Conservation (phyloP, 2,113 vertebrate genomes). For the Ceyx melanurus region DNA sequence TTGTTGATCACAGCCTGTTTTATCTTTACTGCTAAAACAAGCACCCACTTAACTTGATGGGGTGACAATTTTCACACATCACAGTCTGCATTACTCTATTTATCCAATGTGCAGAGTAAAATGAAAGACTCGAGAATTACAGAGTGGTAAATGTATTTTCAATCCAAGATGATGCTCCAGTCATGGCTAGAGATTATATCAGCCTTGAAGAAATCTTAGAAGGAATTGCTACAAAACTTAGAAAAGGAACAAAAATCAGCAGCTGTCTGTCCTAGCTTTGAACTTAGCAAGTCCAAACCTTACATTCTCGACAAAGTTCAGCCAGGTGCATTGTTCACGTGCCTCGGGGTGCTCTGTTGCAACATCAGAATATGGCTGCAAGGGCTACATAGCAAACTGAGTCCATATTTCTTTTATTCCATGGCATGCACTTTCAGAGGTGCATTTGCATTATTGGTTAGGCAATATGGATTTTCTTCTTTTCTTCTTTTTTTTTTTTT, state of each 20-base stretch:
- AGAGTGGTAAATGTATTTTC: background rate
- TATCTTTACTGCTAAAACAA: background rate
- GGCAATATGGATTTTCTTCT: background rate
- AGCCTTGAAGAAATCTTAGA: background rate
- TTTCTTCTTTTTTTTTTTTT: background rate
- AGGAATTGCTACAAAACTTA: background rate
- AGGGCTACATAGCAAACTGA: background rate
- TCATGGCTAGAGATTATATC: background rate
- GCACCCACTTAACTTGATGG: background rate
- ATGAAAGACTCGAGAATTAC: background rate
- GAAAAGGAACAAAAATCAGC: background rate
- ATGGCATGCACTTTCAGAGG: background rate
- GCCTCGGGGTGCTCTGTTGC: background rate
- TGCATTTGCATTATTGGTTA: background rate
- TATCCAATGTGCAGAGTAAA: background rate
- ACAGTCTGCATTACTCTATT: background rate
- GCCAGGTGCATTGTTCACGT: background rate
- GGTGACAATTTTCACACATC: background rate
- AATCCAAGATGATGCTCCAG: background rate
- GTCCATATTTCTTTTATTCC: background rate
- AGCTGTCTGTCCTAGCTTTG: conserved; percentile 3
- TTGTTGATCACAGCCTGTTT: background rate
- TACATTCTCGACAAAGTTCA: background rate
- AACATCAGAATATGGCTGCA: background rate
- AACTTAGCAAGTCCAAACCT: conserved; percentile 19